Evolutionary conservation across 2,113 vertebrate genomes (phyloP).

Genomic region (Menura novaehollandiae): DNA sequence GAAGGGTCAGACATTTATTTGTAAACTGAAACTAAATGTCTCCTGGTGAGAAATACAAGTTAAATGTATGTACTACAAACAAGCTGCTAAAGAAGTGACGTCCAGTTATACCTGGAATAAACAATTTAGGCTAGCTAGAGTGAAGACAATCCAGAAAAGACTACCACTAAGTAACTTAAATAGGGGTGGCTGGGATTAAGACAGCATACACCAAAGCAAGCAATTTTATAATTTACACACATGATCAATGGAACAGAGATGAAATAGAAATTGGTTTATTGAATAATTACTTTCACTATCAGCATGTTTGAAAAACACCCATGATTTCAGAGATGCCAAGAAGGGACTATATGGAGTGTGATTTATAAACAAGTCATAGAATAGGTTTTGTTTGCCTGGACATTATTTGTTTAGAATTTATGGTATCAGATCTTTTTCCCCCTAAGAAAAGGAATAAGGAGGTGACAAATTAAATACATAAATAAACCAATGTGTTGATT

Average conservation of each 20-base stretch:
- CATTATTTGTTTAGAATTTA: neutral
- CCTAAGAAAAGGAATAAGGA: neutral
- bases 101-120: neutral
- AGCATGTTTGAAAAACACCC: neutral
- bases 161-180: neutral
- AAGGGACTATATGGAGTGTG: neutral
- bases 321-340: neutral
- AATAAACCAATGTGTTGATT: neutral
- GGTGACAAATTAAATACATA: neutral
- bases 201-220: neutral
- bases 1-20: neutral
- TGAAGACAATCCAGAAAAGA: neutral
- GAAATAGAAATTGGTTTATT: neutral
- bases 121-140: neutral
- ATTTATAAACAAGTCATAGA: conserved; percentile 19
- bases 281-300: neutral
- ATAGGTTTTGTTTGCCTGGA: conserved; percentile 27
- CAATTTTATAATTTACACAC: neutral
- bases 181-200: neutral
- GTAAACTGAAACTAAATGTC: neutral
- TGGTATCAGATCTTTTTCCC: neutral
- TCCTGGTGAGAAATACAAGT: neutral
- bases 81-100: neutral
- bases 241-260: neutral
- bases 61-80: neutral